A percentile compares a stretch with the other conserved stretches of the same genome.
Evolutionary conservation across 2,113 vertebrate species (phyloP).

Genomic region (Buteo buteo): DNA sequence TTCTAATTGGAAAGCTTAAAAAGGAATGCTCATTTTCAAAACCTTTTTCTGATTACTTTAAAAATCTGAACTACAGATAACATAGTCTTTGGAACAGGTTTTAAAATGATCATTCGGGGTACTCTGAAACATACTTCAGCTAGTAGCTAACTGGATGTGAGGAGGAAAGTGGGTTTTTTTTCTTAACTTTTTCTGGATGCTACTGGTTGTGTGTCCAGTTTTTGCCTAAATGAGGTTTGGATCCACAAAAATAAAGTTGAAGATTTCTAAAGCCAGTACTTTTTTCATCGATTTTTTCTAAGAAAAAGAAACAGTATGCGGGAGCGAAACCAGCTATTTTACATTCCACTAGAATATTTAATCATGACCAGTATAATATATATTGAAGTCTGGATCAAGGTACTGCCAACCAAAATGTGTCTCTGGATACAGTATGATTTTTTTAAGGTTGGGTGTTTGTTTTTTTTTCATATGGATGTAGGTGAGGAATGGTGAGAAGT

Average conservation of each 20-base stretch:
- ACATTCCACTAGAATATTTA: constrained; percentile 8
- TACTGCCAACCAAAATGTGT: not conserved
- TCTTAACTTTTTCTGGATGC: not conserved
- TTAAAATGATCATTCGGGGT: not conserved
- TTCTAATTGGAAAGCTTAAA: not conserved
- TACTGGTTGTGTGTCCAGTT: not conserved
- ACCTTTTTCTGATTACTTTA: not conserved
- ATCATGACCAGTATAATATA: not conserved
- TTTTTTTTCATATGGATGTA: not conserved
- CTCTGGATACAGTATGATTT: not conserved
- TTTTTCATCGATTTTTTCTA: not conserved
- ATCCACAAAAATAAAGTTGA: not conserved
- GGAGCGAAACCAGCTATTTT: not conserved
- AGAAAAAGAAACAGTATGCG: not conserved
- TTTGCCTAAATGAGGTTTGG: not conserved
- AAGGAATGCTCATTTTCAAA: not conserved
- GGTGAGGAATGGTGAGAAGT: not conserved
- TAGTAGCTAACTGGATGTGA: not conserved
- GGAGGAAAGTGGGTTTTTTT: not conserved
- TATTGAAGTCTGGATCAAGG: not conserved
- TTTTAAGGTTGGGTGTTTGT: not conserved
- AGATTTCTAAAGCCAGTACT: not conserved
- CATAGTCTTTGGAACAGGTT: not conserved
- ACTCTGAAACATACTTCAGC: not conserved
- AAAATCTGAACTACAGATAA: not conserved